Conservation (phyloP, 2,113 vertebrate genomes). For the Ctenomys sociabilis region DNA sequence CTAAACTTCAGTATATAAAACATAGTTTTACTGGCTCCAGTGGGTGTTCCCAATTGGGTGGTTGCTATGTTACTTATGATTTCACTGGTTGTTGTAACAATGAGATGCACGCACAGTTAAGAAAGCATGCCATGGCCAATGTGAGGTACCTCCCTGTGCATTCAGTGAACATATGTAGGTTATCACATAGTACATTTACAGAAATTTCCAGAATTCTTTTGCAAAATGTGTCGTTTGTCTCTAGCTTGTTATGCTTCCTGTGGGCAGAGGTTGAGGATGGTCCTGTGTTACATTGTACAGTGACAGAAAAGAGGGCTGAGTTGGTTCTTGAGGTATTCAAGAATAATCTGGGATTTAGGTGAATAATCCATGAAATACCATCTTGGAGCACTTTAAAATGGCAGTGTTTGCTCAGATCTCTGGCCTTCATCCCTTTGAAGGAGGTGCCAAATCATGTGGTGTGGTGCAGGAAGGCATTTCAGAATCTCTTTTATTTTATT, state of each 20-base stretch:
- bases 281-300: neutral
- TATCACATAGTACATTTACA: neutral
- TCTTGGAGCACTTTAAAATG: neutral
- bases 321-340: constrained; percentile 40
- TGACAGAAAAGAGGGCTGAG: neutral
- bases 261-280: neutral
- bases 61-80: neutral
- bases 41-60: neutral
- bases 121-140: neutral
- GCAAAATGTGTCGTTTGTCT: neutral
- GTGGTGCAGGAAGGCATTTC: neutral
- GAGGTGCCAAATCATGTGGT: neutral
- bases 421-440: neutral
- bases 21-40: neutral
- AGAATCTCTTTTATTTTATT: neutral
- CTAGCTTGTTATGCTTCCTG: neutral
- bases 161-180: neutral
- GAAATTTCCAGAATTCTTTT: constrained; percentile 5
- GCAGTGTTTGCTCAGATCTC: neutral
- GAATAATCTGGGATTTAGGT: neutral
- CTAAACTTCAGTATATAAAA: neutral
- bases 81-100: neutral
- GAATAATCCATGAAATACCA: neutral
- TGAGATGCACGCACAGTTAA: neutral
- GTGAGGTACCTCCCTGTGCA: neutral